phyloP scores from a whole-genome alignment of 2,797 vertebrate genomes.

The Philypnodon macrostomus region DNA sequence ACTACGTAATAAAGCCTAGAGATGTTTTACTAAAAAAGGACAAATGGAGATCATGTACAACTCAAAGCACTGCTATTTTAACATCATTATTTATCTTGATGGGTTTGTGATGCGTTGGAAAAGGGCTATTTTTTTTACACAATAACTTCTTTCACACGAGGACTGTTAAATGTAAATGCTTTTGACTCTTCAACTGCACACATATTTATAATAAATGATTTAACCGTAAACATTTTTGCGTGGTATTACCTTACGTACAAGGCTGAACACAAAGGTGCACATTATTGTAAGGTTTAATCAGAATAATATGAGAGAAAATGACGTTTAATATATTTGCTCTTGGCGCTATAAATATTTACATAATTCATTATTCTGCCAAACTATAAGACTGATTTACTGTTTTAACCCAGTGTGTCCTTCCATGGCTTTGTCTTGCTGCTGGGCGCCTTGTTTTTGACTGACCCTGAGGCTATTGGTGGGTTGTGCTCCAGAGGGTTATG shows the following conservation, averaged over 20 bases:
- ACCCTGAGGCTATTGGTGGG: conserved; percentile 36
- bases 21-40: conserved; percentile 15
- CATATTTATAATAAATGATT: conserved; percentile 70
- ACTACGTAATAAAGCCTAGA: conserved; percentile 2
- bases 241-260: no score
- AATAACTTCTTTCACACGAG: conserved; percentile 13
- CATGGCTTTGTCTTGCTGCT: conserved; percentile 64
- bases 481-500: conserved; percentile 83
- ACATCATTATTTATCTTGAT: conserved; percentile 4
- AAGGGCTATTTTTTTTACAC: conserved; percentile 62
- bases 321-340: background rate
- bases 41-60: conserved; percentile 23
- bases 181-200: conserved; percentile 30
- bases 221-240: conserved; percentile 3
- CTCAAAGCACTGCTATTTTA: conserved; percentile 16
- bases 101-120: conserved; percentile 35
- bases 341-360: conserved; percentile 65
- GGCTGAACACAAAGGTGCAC: background rate
- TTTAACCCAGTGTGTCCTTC: conserved; percentile 75
- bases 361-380: conserved; percentile 1
- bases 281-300: conserved; percentile 55
- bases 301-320: conserved; percentile 37
- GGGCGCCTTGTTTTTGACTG: conserved; percentile 47
- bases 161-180: conserved; percentile 16
- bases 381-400: background rate